Evolutionary conservation across 2,888 invertebrate species (phyloP), one percentile per base, ranked within the genome.

Genomic region (Helicoverpa assulta): DNA sequence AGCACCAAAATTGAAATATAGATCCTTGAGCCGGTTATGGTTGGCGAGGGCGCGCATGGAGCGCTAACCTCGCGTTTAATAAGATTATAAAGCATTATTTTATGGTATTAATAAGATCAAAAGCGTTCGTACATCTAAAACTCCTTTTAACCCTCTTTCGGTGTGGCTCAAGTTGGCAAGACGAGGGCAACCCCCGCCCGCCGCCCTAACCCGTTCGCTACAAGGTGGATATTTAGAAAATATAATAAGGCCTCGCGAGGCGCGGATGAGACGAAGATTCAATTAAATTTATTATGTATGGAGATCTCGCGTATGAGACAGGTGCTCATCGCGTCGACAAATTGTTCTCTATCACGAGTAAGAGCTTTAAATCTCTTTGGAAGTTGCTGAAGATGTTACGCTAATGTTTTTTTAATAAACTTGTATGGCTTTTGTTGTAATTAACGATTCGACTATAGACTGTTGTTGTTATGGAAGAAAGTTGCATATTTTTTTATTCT

Each of bases 81-180:
- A 96, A 97, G 97, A 97, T 97, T 97, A 97, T 96, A 96, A 96
- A 96, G 97, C 96, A 97, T 97, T 97, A 97, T 97, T 97, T 97
- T 96, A 96, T 96, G 96, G 96, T 96, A 97, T 97, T 97, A 97
- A 97, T 97, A 96, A 97, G 97, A 97, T 97, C 97, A 97, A 97
- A 97, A 96, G 97, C 96, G 96, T 96, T 96, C 96, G 92, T 95
- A 96, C 96, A 94, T 95, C 96, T 94, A 93, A 95, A 96, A 95
- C 95, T 96, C 96, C 96, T 95, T 95, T 95, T 95, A 96, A 95
- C 96, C 96, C 96, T 95, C 95, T 95, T 95, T 93, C 91, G 90
- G 82, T 87, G 83, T 88, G 86, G 87, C 90, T 90, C 89, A 88
- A 93, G 91, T 92, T 90, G 89, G 91, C 94, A 96, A 96, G 96